Evolutionary conservation across 37 sponge, comb jelly and placozoan genomes (phyloP).

Genomic region (Theonella swinhoei): DNA sequence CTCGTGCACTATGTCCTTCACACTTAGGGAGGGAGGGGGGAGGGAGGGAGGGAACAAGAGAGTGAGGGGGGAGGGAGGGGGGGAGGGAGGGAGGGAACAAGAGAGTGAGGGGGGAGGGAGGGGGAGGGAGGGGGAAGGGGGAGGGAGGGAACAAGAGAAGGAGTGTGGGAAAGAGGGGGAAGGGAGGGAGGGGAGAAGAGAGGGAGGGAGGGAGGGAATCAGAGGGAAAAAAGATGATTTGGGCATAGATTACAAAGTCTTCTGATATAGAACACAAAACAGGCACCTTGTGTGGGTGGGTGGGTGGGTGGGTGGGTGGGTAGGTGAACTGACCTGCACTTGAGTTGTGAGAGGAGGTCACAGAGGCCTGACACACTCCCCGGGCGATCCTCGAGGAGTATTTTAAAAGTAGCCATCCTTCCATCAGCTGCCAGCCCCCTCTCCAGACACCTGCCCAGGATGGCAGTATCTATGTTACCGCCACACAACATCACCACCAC

Average conservation of each 20-base stretch:
- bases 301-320: no score
- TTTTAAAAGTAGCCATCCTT: slow-evolving; percentile 63
- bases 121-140: slow-evolving; percentile 5
- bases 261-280: no score
- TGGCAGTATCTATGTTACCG: slow-evolving; percentile 87
- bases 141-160: neutral
- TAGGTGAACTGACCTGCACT: slow-evolving; percentile 76
- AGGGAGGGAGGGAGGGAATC: slow-evolving; percentile 1
- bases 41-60: neutral
- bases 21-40: neutral
- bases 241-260: no score
- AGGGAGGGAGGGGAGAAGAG: neutral
- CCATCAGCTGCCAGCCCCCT: slow-evolving; percentile 88
- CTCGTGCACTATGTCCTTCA: slow-evolving; percentile 87
- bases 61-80: neutral
- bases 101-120: no score
- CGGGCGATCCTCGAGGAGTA: slow-evolving; percentile 72
- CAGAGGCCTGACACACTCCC: slow-evolving; percentile 71
- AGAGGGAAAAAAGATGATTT: neutral
- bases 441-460: slow-evolving; percentile 84
- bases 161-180: neutral
- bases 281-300: no score
- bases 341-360: slow-evolving; percentile 28
- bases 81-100: neutral
- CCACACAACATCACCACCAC: slow-evolving; percentile 78